Percentiles rank a stretch among this genome's conserved stretches.
These are phyloP conservation scores for Saguinus midas DNA, from an alignment of 2,113 vertebrate species.

Conservation along the genomic window DNA sequence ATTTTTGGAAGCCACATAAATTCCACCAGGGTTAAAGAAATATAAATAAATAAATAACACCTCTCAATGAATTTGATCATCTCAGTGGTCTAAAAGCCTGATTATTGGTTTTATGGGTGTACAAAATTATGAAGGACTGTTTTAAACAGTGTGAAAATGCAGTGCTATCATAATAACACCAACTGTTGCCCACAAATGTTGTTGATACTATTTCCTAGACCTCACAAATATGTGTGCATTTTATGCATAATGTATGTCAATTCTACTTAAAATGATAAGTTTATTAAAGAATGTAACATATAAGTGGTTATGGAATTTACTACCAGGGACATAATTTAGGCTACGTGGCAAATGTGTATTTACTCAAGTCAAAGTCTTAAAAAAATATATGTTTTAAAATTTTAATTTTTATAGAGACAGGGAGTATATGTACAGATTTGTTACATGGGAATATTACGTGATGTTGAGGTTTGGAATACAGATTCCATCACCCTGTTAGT, in stretches of 20 bases:
- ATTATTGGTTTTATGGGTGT: background rate
- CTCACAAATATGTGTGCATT: constrained; percentile 41
- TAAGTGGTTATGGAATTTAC: background rate
- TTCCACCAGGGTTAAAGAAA: background rate
- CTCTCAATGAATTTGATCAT: background rate
- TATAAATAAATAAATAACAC: background rate
- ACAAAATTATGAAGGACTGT: constrained; percentile 18
- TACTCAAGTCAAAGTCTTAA: no score
- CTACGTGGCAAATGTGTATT: no score
- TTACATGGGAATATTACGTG: no score
- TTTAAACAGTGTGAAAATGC: constrained; percentile 50
- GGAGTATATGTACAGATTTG: no score
- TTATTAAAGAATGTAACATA: constrained; percentile 19
- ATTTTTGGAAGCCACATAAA: background rate
- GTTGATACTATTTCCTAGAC: background rate
- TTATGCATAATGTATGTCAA: background rate
- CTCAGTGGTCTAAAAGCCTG: background rate
- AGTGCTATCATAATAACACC: background rate
- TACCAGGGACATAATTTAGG: no score
- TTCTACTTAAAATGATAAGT: background rate
- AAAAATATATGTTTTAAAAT: no score
- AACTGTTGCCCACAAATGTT: background rate
- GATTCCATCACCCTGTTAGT: no score
- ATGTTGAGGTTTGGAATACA: no score
- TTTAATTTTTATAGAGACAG: no score